phyloP scores from a whole-genome alignment of 2,113 vertebrate genomes.

The Excalfactoria chinensis region DNA sequence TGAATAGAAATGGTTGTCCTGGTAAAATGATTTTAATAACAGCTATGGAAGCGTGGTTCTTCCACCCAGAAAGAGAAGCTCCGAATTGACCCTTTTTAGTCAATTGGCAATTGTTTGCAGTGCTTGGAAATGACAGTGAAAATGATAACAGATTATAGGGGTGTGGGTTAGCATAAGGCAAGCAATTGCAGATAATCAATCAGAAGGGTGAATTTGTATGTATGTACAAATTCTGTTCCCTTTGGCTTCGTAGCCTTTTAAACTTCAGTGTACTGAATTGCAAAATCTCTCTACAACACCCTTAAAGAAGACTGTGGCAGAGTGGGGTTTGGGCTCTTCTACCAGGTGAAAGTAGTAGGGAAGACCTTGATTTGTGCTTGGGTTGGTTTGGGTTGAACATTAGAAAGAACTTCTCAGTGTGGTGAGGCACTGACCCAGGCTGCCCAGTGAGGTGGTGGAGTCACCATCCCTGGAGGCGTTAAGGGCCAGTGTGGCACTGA shows the following conservation, averaged over 20 bases:
- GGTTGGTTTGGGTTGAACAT: too few relatives aligned
- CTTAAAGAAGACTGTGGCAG: too few relatives aligned
- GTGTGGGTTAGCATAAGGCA: background rate
- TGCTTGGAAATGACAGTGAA: background rate
- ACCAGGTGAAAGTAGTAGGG: too few relatives aligned
- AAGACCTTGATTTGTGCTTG: too few relatives aligned
- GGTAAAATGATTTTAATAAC: conserved; percentile 21
- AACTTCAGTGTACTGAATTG: background rate
- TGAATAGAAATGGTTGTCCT: conserved; percentile 60
- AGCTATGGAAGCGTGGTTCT: background rate
- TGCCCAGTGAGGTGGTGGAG: too few relatives aligned
- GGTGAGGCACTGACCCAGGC: too few relatives aligned
- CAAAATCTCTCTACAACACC: background rate
- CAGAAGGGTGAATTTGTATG: background rate
- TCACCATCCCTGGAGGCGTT: too few relatives aligned
- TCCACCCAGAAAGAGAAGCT: background rate
- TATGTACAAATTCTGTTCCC: background rate
- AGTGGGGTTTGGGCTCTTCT: too few relatives aligned
- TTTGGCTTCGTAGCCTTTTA: background rate
- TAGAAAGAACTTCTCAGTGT: too few relatives aligned
- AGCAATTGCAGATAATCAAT: background rate
- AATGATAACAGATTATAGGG: background rate
- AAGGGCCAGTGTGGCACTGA: too few relatives aligned
- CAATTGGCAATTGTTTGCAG: background rate
- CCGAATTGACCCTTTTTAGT: background rate